Evolutionary conservation across 2,797 vertebrate genomes (phyloP).

Genomic region (Philypnodon macrostomus): DNA sequence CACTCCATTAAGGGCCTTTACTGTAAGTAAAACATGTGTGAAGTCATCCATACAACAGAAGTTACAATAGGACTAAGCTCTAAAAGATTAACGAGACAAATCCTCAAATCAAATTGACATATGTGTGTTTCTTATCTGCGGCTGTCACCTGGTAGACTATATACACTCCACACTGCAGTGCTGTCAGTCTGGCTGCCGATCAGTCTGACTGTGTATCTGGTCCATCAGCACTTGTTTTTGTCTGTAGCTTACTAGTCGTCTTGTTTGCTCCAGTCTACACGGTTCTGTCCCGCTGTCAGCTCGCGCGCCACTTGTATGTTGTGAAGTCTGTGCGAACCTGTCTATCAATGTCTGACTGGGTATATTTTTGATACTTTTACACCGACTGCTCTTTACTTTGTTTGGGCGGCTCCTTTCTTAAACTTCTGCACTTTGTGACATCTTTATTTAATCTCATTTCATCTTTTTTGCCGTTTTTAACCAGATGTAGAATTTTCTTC

Average conservation of each 20-base stretch:
- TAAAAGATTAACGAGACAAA: constrained; percentile 11
- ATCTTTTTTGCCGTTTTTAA: constrained; percentile 4
- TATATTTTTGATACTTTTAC: constrained; percentile 21
- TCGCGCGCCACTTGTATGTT: constrained; percentile 40
- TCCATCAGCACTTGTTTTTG: constrained; percentile 20
- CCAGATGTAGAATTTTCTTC: constrained; percentile 15
- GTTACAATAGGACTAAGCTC: background rate
- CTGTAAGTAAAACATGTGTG: no score
- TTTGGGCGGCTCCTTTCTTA: background rate
- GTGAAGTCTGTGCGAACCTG: constrained; percentile 23
- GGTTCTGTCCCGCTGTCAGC: constrained; percentile 36
- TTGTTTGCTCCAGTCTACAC: constrained; percentile 33
- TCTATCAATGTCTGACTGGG: constrained; percentile 18
- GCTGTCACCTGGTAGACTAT: constrained; percentile 16
- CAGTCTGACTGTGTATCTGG: constrained; percentile 19
- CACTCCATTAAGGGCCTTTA: no score
- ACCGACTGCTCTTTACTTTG: constrained; percentile 6
- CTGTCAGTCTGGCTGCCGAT: constrained; percentile 23
- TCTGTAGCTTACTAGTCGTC: constrained; percentile 38
- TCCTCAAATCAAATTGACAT: constrained; percentile 4
- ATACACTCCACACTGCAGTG: constrained; percentile 6
- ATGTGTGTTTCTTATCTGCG: constrained; percentile 7
- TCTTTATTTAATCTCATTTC: constrained; percentile 2
- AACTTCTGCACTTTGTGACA: constrained; percentile 18
- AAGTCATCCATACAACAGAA: background rate